A percentile compares a stretch with the other conserved stretches of the same genome.
These are phyloP conservation scores for Myxocyprinus asiaticus DNA, from an alignment of 2,113 vertebrate species.

Conservation along the genomic window DNA sequence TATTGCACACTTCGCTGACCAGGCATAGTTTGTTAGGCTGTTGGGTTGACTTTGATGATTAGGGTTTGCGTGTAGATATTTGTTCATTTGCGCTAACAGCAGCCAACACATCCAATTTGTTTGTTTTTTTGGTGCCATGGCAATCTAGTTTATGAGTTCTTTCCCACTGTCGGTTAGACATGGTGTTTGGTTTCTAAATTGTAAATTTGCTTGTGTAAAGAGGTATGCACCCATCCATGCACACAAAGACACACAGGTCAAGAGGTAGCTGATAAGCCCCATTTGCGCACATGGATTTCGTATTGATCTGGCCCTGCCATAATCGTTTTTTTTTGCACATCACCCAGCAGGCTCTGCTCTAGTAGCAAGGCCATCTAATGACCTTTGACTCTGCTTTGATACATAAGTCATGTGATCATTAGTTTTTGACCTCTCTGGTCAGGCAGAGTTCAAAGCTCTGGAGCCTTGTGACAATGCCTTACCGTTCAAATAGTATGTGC, in stretches of 20 bases:
- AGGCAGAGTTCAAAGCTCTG: slow-evolving; percentile 25
- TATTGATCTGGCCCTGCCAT: slow-evolving; percentile 68
- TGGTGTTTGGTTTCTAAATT: slow-evolving; percentile 20
- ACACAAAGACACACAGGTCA: slow-evolving; percentile 1
- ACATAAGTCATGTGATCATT: slow-evolving; percentile 60
- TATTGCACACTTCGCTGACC: slow-evolving; percentile 7
- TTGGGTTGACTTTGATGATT: slow-evolving; percentile 10
- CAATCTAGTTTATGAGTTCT: slow-evolving; percentile 56
- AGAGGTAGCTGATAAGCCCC: slow-evolving; percentile 4
- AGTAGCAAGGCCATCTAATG: slow-evolving; percentile 57
- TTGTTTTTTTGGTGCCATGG: slow-evolving; percentile 58
- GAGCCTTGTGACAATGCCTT: slow-evolving; percentile 14
- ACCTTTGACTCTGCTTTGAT: slow-evolving; percentile 67
- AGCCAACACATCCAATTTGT: slow-evolving; percentile 50
- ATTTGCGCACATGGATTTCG: slow-evolving; percentile 59
- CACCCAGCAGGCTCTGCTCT: slow-evolving; percentile 61
- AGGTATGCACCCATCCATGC: not conserved
- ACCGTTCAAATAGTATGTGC: not conserved
- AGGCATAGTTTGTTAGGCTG: slow-evolving; percentile 13
- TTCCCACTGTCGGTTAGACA: slow-evolving; percentile 51
- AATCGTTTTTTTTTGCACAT: slow-evolving; percentile 63
- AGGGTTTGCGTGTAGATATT: slow-evolving; percentile 40
- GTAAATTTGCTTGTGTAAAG: not conserved
- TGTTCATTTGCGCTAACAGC: slow-evolving; percentile 30
- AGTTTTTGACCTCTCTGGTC: slow-evolving; percentile 44